Percentiles rank a stretch among this genome's conserved stretches.
Conservation (phyloP, 2,888 invertebrate species). For the Netelia fuscicornis region DNA sequence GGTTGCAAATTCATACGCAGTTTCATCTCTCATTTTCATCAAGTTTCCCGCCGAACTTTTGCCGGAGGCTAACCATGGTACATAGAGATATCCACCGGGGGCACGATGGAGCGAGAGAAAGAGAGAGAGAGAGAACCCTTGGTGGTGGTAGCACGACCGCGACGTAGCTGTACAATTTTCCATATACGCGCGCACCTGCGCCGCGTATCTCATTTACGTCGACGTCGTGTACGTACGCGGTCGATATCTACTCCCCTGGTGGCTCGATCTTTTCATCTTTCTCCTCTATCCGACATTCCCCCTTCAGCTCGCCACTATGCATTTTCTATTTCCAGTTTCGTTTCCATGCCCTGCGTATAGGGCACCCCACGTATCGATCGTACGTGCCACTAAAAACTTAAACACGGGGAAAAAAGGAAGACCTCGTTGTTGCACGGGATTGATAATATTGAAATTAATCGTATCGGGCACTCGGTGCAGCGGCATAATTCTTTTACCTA, state of each 20-base stretch:
- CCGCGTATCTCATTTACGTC: conserved; percentile 34
- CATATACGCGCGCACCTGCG: conserved; percentile 28
- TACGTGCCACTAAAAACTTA: neutral
- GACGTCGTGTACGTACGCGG: conserved; percentile 1
- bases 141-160: neutral
- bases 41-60: conserved; percentile 10
- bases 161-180: conserved; percentile 1
- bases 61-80: conserved; percentile 5
- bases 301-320: neutral
- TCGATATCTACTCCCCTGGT: neutral
- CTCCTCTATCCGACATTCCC: neutral
- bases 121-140: conserved; percentile 26
- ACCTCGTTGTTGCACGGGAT: too few species aligned
- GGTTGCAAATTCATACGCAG: conserved; percentile 26
- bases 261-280: conserved; percentile 9
- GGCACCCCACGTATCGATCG: neutral
- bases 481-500: too few species aligned
- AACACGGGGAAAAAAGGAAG: too few species aligned
- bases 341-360: neutral
- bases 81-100: neutral
- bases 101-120: conserved; percentile 19
- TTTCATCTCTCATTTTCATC: conserved; percentile 53
- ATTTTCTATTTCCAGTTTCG: neutral
- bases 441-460: too few species aligned
- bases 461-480: too few species aligned